Evolutionary conservation across 1,140 invertebrate species (phyloP), one percentile per base, ranked within the genome.

Genomic region (Hormaphis cornu): DNA sequence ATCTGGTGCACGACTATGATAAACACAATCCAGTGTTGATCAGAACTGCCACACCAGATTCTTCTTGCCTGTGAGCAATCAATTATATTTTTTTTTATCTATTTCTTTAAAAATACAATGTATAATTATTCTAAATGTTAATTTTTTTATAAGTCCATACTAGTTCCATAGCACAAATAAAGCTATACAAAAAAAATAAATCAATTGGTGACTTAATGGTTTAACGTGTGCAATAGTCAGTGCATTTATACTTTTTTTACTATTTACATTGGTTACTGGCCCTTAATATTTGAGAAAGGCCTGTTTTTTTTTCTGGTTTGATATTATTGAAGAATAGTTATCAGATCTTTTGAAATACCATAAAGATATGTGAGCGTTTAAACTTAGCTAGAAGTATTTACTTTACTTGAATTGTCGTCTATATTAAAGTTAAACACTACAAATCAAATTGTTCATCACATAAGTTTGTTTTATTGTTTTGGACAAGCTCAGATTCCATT

Each of bases 1-100:
- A 84, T 73, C 82, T 93, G 75, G 90, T 95, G 18, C 76, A 82
- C 66, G 89, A 92, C 24, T 95, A 89, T 80, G 91, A 95, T 75
- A 70, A 56, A 42, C 40, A 66, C 20, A 66, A 66, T 48, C 61
- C 61, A 50, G 59, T 66, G 44, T 52, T 52, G 3, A 61, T 61
- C 33, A 52, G 20, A 70, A 59, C 26, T 61, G 71, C 53, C 24
- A 59, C 30, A 53, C 71, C 59, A 30, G 59, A 63, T 63, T 63
- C 59, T 63, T 63, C 59, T 63, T 63, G 59, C 42, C 26, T 48
- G 10, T 61, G 58, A 61, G 58, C 58, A 61, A 61, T 61, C 40
- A 33, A 33, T 63, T 63, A 46, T 48, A 59, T n/a, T 24, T 44
- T 28, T 44, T 61, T 46, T 46, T 46, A n/a, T 63, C 26, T 44